Conservation (phyloP, 35 echinoderm and acorn worm genomes). For the Chiridota heheva region DNA sequence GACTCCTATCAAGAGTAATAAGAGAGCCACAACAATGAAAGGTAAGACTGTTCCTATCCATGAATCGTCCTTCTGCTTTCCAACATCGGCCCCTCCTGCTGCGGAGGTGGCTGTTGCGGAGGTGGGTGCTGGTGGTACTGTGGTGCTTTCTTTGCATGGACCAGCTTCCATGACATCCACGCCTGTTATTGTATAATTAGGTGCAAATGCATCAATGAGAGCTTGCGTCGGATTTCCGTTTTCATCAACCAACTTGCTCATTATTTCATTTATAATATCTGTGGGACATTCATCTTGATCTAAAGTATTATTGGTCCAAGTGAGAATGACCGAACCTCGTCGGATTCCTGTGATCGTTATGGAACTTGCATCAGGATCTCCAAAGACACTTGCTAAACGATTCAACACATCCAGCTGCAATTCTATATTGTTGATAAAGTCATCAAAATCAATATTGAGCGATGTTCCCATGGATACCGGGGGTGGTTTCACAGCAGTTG, state of each 20-base stretch:
- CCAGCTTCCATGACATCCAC: conserved; percentile 67
- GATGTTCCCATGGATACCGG: conserved; percentile 80
- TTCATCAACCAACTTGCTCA: conserved; percentile 63
- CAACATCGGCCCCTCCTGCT: background rate
- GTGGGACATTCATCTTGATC: conserved; percentile 60
- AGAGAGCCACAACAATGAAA: conserved; percentile 71
- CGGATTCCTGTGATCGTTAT: conserved; percentile 79
- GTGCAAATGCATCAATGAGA: conserved; percentile 77
- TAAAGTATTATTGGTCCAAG: conserved; percentile 94
- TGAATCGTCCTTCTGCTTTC: conserved; percentile 39
- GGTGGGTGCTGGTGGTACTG: conserved; percentile 10
- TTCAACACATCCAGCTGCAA: conserved; percentile 79
- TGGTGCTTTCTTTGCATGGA: conserved; percentile 55
- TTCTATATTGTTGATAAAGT: conserved; percentile 70
- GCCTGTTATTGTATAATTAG: conserved; percentile 68
- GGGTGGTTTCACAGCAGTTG: conserved; percentile 29
- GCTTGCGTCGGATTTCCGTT: conserved; percentile 79
- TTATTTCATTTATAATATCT: conserved; percentile 71
- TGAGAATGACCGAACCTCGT: conserved; percentile 81
- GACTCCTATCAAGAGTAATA: conserved; percentile 82
- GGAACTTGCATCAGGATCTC: conserved; percentile 78
- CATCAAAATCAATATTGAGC: conserved; percentile 85
- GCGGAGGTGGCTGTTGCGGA: background rate
- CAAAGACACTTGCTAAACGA: conserved; percentile 77
- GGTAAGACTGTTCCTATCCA: conserved; percentile 85